Evolutionary conservation across 2,888 invertebrate species (phyloP).

Genomic region (Ophion slaviceki): DNA sequence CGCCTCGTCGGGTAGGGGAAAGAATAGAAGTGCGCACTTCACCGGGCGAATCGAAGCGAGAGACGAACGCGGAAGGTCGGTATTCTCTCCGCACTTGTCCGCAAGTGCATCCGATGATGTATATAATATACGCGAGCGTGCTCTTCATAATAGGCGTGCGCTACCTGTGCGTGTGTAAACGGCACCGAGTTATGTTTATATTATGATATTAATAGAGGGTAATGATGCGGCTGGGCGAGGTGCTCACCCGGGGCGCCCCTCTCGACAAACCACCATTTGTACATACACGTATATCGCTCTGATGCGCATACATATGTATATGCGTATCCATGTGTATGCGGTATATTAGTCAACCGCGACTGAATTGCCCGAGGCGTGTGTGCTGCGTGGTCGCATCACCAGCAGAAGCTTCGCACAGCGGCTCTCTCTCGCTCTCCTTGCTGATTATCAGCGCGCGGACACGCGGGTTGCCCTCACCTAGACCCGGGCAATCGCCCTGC

Average conservation of each 20-base stretch:
- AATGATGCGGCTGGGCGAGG: conserved; percentile 71
- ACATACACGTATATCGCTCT: conserved; percentile 35
- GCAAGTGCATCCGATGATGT: conserved; percentile 50
- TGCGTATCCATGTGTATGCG: conserved; percentile 18
- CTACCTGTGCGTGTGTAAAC: conserved; percentile 64
- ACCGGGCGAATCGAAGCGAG: conserved; percentile 38
- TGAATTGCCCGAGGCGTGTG: conserved; percentile 63
- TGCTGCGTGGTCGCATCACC: conserved; percentile 52
- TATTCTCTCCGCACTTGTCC: conserved; percentile 50
- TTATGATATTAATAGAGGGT: conserved; percentile 83
- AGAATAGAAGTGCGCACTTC: conserved; percentile 5
- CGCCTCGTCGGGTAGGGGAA: conserved; percentile 5
- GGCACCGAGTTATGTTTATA: conserved; percentile 81
- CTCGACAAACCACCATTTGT: conserved; percentile 51
- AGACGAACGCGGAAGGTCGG: conserved; percentile 52
- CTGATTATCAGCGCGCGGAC: conserved; percentile 59
- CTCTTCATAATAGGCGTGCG: conserved; percentile 41
- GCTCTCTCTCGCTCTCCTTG: conserved; percentile 29
- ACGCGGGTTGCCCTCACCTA: conserved; percentile 42
- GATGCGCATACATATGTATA: not conserved
- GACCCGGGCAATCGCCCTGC: conserved; percentile 48
- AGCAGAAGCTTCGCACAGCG: conserved; percentile 54
- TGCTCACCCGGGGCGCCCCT: conserved; percentile 48
- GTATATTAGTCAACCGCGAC: conserved; percentile 62
- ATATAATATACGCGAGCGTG: conserved; percentile 34